Percentiles rank a stretch among this genome's conserved stretches.
Conservation (phyloP, 2,113 vertebrate species). For the Aplodontia rufa region DNA sequence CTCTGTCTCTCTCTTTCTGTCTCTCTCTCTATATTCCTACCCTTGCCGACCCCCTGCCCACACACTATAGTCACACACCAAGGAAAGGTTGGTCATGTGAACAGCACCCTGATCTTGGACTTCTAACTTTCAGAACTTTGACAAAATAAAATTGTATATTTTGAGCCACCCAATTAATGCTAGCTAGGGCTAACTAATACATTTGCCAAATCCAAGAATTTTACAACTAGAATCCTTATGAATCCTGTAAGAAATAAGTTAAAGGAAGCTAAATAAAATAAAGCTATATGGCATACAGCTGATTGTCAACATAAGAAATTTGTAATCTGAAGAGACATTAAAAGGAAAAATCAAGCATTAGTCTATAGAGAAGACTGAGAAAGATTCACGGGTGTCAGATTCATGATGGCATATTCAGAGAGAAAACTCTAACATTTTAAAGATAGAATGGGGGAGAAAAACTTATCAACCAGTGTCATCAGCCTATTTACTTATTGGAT, state of each 20-base stretch:
- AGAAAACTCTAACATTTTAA: constrained; percentile 4
- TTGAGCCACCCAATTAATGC: no score
- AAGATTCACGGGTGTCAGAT: neutral
- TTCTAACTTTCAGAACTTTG: neutral
- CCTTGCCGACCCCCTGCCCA: no score
- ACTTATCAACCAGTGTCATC: neutral
- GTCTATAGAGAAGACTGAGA: neutral
- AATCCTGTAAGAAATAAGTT: constrained; percentile 32
- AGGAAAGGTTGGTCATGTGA: neutral
- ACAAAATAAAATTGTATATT: constrained; percentile 28
- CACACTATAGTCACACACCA: neutral
- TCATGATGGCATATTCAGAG: neutral
- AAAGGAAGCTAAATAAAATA: constrained; percentile 6
- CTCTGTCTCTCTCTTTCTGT: neutral
- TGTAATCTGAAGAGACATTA: neutral
- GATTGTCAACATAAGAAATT: constrained; percentile 1
- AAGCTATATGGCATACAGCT: neutral
- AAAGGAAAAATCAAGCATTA: neutral
- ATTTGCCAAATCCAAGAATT: neutral
- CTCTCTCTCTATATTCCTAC: no score
- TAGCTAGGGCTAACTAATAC: no score
- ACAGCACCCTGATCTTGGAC: neutral
- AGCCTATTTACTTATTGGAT: neutral
- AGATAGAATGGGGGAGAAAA: neutral
- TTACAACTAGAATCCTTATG: neutral